These are phyloP conservation scores for Malthinus seriepunctatus DNA, from an alignment of 2,888 invertebrate species.

Conservation along the genomic window DNA sequence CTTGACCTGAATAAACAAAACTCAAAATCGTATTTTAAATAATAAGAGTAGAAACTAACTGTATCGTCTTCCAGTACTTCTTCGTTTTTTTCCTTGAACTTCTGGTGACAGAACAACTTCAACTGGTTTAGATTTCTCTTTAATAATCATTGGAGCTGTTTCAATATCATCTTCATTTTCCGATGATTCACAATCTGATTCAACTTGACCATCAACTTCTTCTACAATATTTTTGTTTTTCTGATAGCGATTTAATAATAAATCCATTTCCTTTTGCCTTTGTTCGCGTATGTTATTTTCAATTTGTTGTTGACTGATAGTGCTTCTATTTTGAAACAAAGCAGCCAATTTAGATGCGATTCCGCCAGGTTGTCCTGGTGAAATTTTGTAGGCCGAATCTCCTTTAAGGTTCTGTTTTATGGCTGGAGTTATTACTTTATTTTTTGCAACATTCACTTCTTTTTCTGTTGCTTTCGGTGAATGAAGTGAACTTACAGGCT, in stretches of 20 bases:
- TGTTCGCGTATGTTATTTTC: slow-evolving; percentile 68
- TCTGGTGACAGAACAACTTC: slow-evolving; percentile 24
- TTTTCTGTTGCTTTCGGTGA: background rate
- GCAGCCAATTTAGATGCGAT: slow-evolving; percentile 67
- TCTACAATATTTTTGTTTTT: slow-evolving; percentile 55
- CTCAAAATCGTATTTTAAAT: background rate
- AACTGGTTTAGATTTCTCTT: slow-evolving; percentile 35
- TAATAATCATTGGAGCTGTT: slow-evolving; percentile 45
- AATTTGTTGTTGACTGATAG: slow-evolving; percentile 68
- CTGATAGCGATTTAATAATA: slow-evolving; percentile 76
- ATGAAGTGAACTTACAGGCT: background rate
- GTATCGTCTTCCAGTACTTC: slow-evolving; percentile 44
- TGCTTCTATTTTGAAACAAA: slow-evolving; percentile 62
- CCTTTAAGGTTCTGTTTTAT: background rate
- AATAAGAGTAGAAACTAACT: slow-evolving; percentile 31
- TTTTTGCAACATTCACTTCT: background rate
- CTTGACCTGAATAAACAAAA: slow-evolving; percentile 51
- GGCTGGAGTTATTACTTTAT: background rate
- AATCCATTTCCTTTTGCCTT: slow-evolving; percentile 76
- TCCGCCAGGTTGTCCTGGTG: slow-evolving; percentile 58
- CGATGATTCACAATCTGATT: slow-evolving; percentile 33
- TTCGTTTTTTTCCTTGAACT: slow-evolving; percentile 42
- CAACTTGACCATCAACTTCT: background rate
- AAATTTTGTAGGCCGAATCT: slow-evolving; percentile 42
- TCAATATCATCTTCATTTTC: slow-evolving; percentile 44